Evolutionary conservation across 2,797 vertebrate genomes (phyloP).

Genomic region (Phoeniculus purpureus): DNA sequence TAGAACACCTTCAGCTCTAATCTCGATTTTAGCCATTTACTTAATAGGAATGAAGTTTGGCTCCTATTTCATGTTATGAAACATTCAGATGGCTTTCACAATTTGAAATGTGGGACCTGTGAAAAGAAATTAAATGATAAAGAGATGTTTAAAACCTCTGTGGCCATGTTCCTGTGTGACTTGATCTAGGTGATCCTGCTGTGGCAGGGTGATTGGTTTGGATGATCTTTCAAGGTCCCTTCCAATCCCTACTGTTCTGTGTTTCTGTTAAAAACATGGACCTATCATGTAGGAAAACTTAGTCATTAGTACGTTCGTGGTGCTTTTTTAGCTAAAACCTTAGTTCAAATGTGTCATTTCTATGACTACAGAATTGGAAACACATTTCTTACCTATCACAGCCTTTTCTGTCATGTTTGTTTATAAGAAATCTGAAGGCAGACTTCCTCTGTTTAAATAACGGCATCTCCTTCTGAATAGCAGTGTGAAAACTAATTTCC

Average conservation of each 20-base stretch:
- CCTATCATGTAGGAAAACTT: background rate
- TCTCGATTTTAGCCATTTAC: background rate
- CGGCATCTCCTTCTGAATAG: constrained; percentile 6
- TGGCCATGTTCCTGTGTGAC: no score
- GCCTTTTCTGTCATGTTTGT: background rate
- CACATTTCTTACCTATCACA: background rate
- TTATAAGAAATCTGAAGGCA: background rate
- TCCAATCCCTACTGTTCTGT: no score
- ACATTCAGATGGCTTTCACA: background rate
- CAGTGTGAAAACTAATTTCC: constrained; percentile 43
- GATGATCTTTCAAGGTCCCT: no score
- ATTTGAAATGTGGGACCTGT: background rate
- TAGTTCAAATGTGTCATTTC: background rate
- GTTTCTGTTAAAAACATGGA: background rate
- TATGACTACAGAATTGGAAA: background rate
- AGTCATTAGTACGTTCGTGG: background rate
- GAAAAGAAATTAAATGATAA: background rate
- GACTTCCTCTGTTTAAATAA: constrained; percentile 13
- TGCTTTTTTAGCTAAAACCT: background rate
- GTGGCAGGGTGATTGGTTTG: no score
- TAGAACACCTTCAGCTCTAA: background rate
- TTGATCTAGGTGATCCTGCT: no score
- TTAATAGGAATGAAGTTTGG: background rate
- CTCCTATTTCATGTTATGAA: background rate
- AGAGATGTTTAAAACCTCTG: background rate